These are phyloP conservation scores for Apeira syringaria DNA, from an alignment of 2,888 invertebrate genomes.

Conservation along the genomic window DNA sequence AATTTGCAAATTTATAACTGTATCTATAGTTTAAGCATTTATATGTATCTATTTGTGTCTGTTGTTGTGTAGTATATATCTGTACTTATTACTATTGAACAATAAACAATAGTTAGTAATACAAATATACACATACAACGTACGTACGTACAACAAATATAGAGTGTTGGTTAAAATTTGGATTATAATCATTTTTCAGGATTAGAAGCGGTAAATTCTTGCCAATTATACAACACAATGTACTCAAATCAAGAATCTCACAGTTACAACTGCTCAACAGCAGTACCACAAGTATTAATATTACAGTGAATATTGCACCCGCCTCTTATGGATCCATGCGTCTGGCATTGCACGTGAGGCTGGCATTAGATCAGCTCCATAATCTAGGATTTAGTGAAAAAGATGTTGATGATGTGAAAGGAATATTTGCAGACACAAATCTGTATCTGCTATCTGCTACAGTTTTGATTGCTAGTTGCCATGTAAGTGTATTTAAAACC, in stretches of 20 bases:
- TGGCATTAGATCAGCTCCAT: conserved; percentile 88
- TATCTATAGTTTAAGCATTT: no score
- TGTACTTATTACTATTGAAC: no score
- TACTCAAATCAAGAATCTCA: conserved; percentile 90
- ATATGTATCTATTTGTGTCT: no score
- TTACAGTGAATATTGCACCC: conserved; percentile 89
- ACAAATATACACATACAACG: no score
- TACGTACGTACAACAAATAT: conserved; percentile 1
- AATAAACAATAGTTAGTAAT: no score
- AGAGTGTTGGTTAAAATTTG: not conserved
- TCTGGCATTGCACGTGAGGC: conserved; percentile 89
- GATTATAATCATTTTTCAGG: conserved; percentile 63
- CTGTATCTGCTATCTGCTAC: conserved; percentile 95
- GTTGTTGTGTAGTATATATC: no score
- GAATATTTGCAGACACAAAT: conserved; percentile 98
- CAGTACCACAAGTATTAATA: conserved; percentile 84
- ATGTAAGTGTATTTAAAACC: conserved; percentile 88
- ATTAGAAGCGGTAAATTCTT: conserved; percentile 87
- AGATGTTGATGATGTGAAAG: conserved; percentile 98
- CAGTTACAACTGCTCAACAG: conserved; percentile 88
- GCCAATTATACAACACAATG: conserved; percentile 93
- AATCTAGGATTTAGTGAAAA: conserved; percentile 95
- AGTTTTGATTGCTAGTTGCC: conserved; percentile 94
- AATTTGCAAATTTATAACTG: no score
- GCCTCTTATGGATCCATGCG: conserved; percentile 91